Conservation (phyloP, 1,140 invertebrate genomes). For the Oncopeltus fasciatus region DNA sequence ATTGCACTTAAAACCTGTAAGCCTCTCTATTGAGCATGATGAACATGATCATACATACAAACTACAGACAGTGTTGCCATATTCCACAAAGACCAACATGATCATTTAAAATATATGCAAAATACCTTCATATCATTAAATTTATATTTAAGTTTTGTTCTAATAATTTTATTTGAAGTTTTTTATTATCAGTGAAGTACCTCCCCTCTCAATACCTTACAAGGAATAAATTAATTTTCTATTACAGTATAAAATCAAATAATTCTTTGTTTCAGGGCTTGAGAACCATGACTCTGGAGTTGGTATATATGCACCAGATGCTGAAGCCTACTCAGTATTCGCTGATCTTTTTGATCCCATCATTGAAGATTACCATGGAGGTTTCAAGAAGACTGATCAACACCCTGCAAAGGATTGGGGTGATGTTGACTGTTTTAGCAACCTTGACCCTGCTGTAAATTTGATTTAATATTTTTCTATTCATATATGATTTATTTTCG, state of each 20-base stretch:
- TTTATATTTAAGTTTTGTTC: no score
- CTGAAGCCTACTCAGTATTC: slow-evolving; percentile 81
- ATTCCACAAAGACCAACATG: no score
- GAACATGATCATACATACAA: no score
- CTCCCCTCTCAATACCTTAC: neutral
- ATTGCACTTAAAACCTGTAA: no score
- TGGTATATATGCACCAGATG: slow-evolving; percentile 90
- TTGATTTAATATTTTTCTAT: no score
- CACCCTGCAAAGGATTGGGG: slow-evolving; percentile 89
- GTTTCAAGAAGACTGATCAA: slow-evolving; percentile 83
- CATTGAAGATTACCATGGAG: slow-evolving; percentile 89
- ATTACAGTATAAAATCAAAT: neutral
- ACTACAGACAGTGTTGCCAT: no score
- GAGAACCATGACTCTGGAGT: slow-evolving; percentile 82
- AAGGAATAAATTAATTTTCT: no score
- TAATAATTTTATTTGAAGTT: no score
- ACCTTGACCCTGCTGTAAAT: slow-evolving; percentile 70
- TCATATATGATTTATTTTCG: no score
- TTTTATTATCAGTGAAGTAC: neutral
- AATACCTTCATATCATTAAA: no score
- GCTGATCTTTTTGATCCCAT: slow-evolving; percentile 86
- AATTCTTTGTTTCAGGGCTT: slow-evolving; percentile 42
- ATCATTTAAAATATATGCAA: no score
- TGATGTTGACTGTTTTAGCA: slow-evolving; percentile 72
- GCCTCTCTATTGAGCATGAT: no score